Conservation (phyloP, 2,888 invertebrate genomes). For the Zootermopsis nevadensis region DNA sequence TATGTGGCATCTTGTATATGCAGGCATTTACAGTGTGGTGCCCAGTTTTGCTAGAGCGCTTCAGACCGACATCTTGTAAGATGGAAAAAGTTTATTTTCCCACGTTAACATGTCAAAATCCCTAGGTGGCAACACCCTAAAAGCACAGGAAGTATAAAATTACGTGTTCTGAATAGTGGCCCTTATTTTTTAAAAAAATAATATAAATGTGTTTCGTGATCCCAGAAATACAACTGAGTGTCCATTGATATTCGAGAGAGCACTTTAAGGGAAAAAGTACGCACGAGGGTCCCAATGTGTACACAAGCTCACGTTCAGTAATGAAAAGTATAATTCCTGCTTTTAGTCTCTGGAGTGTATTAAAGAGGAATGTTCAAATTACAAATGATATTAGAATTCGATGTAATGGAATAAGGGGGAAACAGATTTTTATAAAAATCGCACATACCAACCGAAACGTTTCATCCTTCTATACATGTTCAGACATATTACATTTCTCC, state of each 20-base stretch:
- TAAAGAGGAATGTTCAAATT: not conserved
- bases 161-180: constrained; percentile 1
- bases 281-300: not conserved
- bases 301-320: not conserved
- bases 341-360: not conserved
- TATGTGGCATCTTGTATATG: too few relatives aligned
- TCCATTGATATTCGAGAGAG: constrained; percentile 5
- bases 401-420: not conserved
- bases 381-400: not conserved
- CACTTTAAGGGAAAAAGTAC: not conserved
- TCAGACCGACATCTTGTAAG: not conserved
- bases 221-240: not conserved
- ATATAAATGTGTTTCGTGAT: not conserved
- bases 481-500: not conserved
- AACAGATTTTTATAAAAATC: not conserved
- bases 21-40: too few relatives aligned
- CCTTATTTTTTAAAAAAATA: constrained; percentile 3
- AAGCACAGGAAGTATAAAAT: not conserved
- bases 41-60: not conserved
- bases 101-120: not conserved
- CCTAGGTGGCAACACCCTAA: not conserved
- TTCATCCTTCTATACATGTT: not conserved
- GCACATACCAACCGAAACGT: not conserved
- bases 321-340: not conserved
- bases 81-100: not conserved